phyloP scores from a whole-genome alignment of 2,797 vertebrate genomes.

The Delichon dasypus region DNA sequence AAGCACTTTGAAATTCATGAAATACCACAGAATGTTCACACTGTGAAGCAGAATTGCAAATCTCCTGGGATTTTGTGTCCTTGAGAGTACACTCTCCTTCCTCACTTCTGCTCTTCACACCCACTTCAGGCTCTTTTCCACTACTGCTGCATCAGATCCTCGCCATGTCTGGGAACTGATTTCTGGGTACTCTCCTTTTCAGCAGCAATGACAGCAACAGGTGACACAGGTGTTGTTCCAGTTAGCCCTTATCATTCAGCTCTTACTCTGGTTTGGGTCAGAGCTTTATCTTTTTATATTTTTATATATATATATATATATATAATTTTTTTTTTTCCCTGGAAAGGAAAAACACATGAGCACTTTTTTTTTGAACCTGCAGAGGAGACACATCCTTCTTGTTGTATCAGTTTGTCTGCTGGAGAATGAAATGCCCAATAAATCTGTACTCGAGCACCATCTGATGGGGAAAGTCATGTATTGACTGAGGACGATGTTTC shows the following conservation, averaged over 20 bases:
- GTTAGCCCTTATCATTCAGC: not conserved
- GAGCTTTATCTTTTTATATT: not conserved
- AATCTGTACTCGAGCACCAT: conserved; percentile 63
- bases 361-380: not conserved
- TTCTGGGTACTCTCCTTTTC: not conserved
- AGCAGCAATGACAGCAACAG: not conserved
- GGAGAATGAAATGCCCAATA: not conserved
- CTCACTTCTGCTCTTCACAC: not conserved
- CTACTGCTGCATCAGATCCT: not conserved
- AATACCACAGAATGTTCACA: not conserved
- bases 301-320: no score
- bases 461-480: conserved; percentile 58
- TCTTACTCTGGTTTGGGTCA: not conserved
- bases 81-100: not conserved
- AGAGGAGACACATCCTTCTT: not conserved
- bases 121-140: not conserved
- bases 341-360: not conserved
- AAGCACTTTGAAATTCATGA: not conserved
- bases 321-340: not conserved
- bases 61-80: not conserved
- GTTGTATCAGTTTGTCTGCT: no score
- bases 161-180: not conserved
- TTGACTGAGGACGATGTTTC: not conserved
- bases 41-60: not conserved
- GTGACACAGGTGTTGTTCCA: not conserved